Percentiles rank a stretch among this genome's conserved stretches.
Conservation (phyloP, 92 coral and sea anemone genomes). For the Palythoa grandiflora region DNA sequence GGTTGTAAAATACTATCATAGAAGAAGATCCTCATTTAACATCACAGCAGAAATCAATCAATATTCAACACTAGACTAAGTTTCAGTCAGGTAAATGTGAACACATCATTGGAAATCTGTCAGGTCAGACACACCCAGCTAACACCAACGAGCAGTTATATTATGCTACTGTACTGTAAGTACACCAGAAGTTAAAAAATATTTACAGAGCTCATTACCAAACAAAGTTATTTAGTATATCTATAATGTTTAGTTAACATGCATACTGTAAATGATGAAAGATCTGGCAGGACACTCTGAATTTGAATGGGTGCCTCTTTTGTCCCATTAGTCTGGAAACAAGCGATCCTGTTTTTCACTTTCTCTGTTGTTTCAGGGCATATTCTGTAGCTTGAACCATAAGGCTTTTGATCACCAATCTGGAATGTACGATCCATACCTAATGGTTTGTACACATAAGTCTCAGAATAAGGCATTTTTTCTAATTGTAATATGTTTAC, state of each 20-base stretch:
- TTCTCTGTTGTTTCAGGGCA: conserved; percentile 97
- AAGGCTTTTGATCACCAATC: conserved; percentile 61
- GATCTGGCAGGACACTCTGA: conserved; percentile 86
- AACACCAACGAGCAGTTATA: too few relatives aligned
- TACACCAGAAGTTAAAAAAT: too few relatives aligned
- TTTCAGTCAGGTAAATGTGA: too few relatives aligned
- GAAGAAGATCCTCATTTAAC: too few relatives aligned
- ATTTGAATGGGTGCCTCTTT: conserved; percentile 52
- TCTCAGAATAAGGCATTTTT: not conserved
- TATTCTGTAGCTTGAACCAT: conserved; percentile 76
- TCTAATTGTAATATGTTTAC: not conserved
- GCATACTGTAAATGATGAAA: conserved; percentile 70
- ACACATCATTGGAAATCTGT: too few relatives aligned
- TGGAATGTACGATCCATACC: conserved; percentile 90
- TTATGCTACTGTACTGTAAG: too few relatives aligned
- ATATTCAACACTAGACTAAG: too few relatives aligned
- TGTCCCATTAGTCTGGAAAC: conserved; percentile 87
- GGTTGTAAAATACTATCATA: too few relatives aligned
- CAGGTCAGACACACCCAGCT: too few relatives aligned
- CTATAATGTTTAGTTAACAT: not conserved
- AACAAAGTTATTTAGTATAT: too few relatives aligned
- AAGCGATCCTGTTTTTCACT: conserved; percentile 61
- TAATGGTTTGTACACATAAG: not conserved
- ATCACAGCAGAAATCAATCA: too few relatives aligned
- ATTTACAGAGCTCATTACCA: too few relatives aligned